These are phyloP conservation scores for Arctocebus calabarensis DNA, from an alignment of 2,797 vertebrate genomes.

Conservation along the genomic window DNA sequence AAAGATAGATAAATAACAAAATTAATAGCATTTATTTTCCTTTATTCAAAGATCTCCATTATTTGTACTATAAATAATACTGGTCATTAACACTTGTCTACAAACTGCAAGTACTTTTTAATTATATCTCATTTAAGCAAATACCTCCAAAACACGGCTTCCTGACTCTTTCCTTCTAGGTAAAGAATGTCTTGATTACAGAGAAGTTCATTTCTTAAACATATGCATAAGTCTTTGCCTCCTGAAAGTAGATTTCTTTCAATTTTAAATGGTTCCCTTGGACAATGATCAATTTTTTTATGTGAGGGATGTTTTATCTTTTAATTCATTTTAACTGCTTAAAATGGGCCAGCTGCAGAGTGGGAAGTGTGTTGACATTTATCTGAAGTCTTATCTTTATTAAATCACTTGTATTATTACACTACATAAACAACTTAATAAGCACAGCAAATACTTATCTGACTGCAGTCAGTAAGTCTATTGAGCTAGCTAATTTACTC, in stretches of 20 bases:
- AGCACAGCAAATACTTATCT: constrained; percentile 90
- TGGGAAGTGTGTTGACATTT: constrained; percentile 85
- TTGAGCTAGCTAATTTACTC: constrained; percentile 93
- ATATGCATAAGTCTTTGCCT: constrained; percentile 65
- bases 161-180: constrained; percentile 65
- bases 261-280: constrained; percentile 82
- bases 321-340: constrained; percentile 87
- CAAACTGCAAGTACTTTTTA: constrained; percentile 77
- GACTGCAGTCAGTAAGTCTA: constrained; percentile 91
- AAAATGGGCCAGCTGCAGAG: constrained; percentile 86
- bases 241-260: constrained; percentile 71
- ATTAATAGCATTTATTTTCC: constrained; percentile 80
- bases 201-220: constrained; percentile 52
- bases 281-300: constrained; percentile 84
- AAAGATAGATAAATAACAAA: constrained; percentile 82
- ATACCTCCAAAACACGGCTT: constrained; percentile 75
- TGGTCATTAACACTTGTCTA: constrained; percentile 76
- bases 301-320: constrained; percentile 83
- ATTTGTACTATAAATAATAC: constrained; percentile 72
- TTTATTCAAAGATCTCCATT: constrained; percentile 78
- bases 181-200: constrained; percentile 65
- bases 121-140: constrained; percentile 75
- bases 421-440: constrained; percentile 95
- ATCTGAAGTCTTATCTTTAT: constrained; percentile 87
- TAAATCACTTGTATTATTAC: constrained; percentile 89